Evolutionary conservation across 2,888 invertebrate genomes (phyloP), one percentile per base, ranked within the genome.

Genomic region (Xestia c-nigrum): DNA sequence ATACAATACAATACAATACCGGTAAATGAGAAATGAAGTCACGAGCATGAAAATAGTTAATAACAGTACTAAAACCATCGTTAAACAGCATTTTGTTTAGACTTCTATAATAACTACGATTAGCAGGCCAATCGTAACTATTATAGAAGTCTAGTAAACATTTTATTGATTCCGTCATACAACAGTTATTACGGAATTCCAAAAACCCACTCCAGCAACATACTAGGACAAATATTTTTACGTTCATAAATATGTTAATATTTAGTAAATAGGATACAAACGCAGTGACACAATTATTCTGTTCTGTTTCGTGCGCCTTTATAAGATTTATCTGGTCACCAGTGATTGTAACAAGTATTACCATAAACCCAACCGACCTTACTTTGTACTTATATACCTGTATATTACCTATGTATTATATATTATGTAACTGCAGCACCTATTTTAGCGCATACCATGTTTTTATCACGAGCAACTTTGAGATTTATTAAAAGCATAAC

Each of bases 351-450:
- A 66, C 72, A 76, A 72, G 88, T 86, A 92, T 92, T 93, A 92
- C 84, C 91, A 93, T 91, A 91, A 92, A 89, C 85, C 80, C 72
- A 81, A 87, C 84, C 90, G 93, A 90, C 93, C 94, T 93, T 92
- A 92, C 87, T 86, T 74, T 57, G 76, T 84, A 70, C 57, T 59
- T 72, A 50, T 68, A 68, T 52, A 72, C 31, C 24, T 69, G 46
- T 80, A 46, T 63, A 68, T 50, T 72, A 61, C 38, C 46, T 24
- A 47, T n/a, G 10, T 52, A 66, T 65, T 43, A 43, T 74, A 72
- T 76, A 65, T 85, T 78, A 77, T 76, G 85, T 76, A 87, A 83
- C 57, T 21, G 40, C 55, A 66, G 21, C 21, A 63, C 67, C 75
- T 87, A 84, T 79, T 85, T 72, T 55, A 81, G 74, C 64, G 57